Evolutionary conservation across 2,888 invertebrate genomes (phyloP), one percentile per base, ranked within the genome.

Genomic region (Dasypogon diadema): DNA sequence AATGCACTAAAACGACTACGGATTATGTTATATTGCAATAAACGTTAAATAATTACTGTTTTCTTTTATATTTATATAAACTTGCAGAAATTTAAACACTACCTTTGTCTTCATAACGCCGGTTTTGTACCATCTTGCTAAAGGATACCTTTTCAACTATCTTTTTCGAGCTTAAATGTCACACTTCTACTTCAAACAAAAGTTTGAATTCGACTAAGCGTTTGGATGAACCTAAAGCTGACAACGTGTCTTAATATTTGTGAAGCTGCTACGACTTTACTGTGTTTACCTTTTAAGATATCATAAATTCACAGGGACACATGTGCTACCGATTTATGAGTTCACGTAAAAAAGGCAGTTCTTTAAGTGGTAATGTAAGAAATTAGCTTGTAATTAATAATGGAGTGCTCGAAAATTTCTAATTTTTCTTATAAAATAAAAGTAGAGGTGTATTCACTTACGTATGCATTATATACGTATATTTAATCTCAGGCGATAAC

Each of bases 121-220:
- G 56, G 26, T 56, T 58, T 4, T 26, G 81, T 21, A 48, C 65
- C 65, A 65, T 65, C n/a, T n/a, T n/a, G n/a, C n/a, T n/a, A n/a
- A n/a, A n/a, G n/a, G n/a, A n/a, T n/a, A n/a, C n/a, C n/a, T n/a
- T n/a, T 63, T 48, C 46, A 46, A 12, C n/a, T 24, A 48, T n/a
- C 10, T 37, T 10, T 24, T 48, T 22, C 48, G 24, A 5, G 21
- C 14, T 26, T 46, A 22, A 24, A 48, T 22, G 12, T 16, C 12
- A 46, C 22, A 26, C 46, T 46, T n/a, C 46, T 46, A 46, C 46
- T 65, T 26, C 6, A 48, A 65, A 22, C 48, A 46, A 46, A 48
- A 65, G 48, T n/a, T 24, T 22, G 24, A 65, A 37, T 65, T 46
- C 46, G 46, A 46, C 65, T 48, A 24, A 65, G 12, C 22, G 24